phyloP scores from a whole-genome alignment of 2,113 vertebrate species.

The Leptobrachium leishanense region DNA sequence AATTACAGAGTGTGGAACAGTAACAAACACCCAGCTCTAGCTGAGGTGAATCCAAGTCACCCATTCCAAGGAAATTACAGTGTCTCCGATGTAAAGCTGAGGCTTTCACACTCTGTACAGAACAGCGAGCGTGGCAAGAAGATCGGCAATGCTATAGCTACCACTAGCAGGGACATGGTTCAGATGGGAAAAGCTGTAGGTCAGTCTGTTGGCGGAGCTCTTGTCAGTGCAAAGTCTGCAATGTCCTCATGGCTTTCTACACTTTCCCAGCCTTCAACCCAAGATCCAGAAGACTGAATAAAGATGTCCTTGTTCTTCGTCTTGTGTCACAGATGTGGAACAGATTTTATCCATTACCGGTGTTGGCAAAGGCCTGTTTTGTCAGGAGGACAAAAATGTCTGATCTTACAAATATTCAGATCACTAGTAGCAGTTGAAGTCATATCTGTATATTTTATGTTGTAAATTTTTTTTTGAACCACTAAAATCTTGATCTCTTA shows the following conservation, averaged over 20 bases:
- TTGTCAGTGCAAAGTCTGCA: constrained; percentile 90
- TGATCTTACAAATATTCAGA: not conserved
- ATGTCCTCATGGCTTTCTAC: constrained; percentile 97
- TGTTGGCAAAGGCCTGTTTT: not conserved
- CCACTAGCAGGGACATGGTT: constrained; percentile 89
- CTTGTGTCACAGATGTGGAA: not conserved
- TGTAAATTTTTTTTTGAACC: constrained; percentile 2
- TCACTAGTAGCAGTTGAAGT: not conserved
- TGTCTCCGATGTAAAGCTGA: constrained; percentile 89
- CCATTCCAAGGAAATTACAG: constrained; percentile 97
- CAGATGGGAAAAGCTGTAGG: constrained; percentile 94
- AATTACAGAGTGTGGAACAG: constrained; percentile 94
- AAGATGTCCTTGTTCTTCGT: not conserved
- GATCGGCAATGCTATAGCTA: constrained; percentile 89
- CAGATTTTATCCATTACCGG: not conserved
- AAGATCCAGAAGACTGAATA: constrained; percentile 60
- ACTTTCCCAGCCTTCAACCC: constrained; percentile 73
- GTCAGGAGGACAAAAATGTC: not conserved
- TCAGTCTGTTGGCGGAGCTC: constrained; percentile 92
- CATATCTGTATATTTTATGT: not conserved
- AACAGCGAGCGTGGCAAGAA: constrained; percentile 97
- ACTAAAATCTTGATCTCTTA: not conserved
- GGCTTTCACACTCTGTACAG: constrained; percentile 94
- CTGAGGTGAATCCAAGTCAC: constrained; percentile 85
- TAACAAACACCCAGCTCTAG: constrained; percentile 88